Evolutionary conservation across 2,888 invertebrate genomes (phyloP).

Genomic region (Xestoiulus laeticollis): DNA sequence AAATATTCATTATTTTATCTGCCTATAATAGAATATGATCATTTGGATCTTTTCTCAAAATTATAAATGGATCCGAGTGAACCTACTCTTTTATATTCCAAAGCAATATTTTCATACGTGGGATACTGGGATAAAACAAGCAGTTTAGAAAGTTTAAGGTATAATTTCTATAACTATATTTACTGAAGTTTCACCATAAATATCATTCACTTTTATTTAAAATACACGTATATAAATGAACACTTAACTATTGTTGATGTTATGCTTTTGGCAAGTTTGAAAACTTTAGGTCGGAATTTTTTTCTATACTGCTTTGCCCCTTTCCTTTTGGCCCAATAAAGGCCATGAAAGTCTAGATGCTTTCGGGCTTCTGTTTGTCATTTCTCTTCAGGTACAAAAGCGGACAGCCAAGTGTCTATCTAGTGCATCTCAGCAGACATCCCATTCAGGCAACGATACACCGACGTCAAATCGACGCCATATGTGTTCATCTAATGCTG

Average conservation of each 20-base stretch:
- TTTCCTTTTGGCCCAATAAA: not conserved
- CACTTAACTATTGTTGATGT: not conserved
- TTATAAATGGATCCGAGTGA: not conserved
- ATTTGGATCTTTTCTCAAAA: not conserved
- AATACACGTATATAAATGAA: too few species aligned
- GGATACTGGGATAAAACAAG: not conserved
- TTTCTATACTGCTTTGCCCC: not conserved
- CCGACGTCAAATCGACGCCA: not conserved
- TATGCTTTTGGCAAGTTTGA: not conserved
- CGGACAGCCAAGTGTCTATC: slow-evolving; percentile 13
- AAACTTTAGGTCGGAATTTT: too few species aligned
- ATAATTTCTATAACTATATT: too few species aligned
- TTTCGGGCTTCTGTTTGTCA: slow-evolving; percentile 49
- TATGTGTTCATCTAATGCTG: not conserved
- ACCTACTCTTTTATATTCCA: not conserved
- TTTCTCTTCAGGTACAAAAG: slow-evolving; percentile 43
- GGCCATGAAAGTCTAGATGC: slow-evolving; percentile 50
- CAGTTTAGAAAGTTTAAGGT: too few species aligned
- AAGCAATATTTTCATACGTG: not conserved
- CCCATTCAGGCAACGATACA: not conserved
- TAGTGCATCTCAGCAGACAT: not conserved
- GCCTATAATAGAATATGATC: slow-evolving; percentile 1
- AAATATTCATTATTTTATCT: not conserved
- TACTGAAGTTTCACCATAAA: too few species aligned
- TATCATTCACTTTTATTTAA: too few species aligned